Conservation (phyloP, 2,888 invertebrate genomes). For the Prostheceraeus crozeri region DNA sequence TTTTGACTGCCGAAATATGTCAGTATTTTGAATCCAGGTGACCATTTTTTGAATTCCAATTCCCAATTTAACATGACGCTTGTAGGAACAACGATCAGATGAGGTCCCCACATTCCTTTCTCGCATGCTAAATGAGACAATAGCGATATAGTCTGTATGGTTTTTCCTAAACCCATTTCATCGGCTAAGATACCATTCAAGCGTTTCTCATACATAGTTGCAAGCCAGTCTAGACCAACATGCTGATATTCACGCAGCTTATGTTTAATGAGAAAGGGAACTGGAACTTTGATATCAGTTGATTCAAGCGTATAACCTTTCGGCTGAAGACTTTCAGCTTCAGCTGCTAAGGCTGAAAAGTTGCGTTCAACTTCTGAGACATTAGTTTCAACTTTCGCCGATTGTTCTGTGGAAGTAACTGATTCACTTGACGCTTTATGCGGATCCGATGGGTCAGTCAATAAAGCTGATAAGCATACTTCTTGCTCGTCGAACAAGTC, state of each 20-base stretch:
- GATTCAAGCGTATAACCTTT: slow-evolving; percentile 93
- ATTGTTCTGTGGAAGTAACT: too few relatives aligned
- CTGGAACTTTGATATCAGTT: slow-evolving; percentile 65
- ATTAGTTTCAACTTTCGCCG: too few relatives aligned
- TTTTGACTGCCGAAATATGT: slow-evolving; percentile 95
- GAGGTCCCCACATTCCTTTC: slow-evolving; percentile 89
- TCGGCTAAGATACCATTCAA: slow-evolving; percentile 91
- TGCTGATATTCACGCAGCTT: slow-evolving; percentile 74
- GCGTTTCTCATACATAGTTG: slow-evolving; percentile 85
- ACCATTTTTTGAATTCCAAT: slow-evolving; percentile 99
- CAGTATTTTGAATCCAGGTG: slow-evolving; percentile 94
- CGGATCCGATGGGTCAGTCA: too few relatives aligned
- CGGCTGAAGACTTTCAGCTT: slow-evolving; percentile 91
- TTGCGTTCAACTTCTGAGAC: too few relatives aligned
- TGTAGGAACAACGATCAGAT: slow-evolving; percentile 94
- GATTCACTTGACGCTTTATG: too few relatives aligned
- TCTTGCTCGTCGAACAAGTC: too few relatives aligned
- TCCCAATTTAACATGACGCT: slow-evolving; percentile 99
- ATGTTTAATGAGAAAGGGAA: slow-evolving; percentile 32
- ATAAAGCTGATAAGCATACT: too few relatives aligned
- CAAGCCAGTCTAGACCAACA: slow-evolving; percentile 92
- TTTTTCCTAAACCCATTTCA: slow-evolving; percentile 86
- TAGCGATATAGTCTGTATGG: slow-evolving; percentile 89
- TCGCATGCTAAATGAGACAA: slow-evolving; percentile 87
- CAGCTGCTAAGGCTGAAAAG: slow-evolving; percentile 80